A percentile compares a stretch with the other conserved stretches of the same genome.
Conservation (phyloP, 2,888 invertebrate species). For the Anthophora plumipes region DNA sequence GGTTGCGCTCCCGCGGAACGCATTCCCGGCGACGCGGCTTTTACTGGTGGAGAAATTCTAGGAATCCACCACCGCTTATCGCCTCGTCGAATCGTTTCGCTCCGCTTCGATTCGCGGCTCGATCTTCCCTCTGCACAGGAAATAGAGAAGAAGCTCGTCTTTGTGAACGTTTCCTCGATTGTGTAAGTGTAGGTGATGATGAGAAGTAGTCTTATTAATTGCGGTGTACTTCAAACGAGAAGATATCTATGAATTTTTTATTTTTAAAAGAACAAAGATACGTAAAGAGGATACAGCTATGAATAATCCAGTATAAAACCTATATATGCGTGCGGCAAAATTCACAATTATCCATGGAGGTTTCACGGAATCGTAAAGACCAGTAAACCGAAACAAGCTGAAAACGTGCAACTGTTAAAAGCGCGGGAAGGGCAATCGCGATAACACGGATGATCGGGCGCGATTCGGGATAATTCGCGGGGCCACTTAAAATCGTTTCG, state of each 20-base stretch:
- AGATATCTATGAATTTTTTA: too few species aligned
- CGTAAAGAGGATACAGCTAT: too few species aligned
- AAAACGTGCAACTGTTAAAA: slow-evolving; percentile 39
- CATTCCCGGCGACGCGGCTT: slow-evolving; percentile 49
- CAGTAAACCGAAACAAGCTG: slow-evolving; percentile 2
- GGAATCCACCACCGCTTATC: slow-evolving; percentile 61
- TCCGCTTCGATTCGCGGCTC: slow-evolving; percentile 47
- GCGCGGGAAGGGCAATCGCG: slow-evolving; percentile 45
- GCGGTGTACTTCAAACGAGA: too few species aligned
- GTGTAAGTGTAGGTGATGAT: background rate
- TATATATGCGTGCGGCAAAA: background rate
- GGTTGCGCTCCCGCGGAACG: slow-evolving; percentile 27
- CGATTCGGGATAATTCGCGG: slow-evolving; percentile 55
- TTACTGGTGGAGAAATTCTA: slow-evolving; percentile 49
- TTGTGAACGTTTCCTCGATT: background rate
- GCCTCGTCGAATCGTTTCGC: slow-evolving; percentile 52
- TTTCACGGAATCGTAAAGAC: background rate
- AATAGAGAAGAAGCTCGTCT: background rate
- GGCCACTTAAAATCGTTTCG: slow-evolving; percentile 69
- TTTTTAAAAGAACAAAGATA: too few species aligned
- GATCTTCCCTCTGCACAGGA: slow-evolving; percentile 13
- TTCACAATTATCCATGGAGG: slow-evolving; percentile 7
- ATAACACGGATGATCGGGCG: slow-evolving; percentile 50
- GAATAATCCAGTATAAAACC: too few species aligned
- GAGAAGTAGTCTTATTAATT: too few species aligned